phyloP scores from a whole-genome alignment of 2,888 invertebrate species.

The Amphipyra tragopoginis region DNA sequence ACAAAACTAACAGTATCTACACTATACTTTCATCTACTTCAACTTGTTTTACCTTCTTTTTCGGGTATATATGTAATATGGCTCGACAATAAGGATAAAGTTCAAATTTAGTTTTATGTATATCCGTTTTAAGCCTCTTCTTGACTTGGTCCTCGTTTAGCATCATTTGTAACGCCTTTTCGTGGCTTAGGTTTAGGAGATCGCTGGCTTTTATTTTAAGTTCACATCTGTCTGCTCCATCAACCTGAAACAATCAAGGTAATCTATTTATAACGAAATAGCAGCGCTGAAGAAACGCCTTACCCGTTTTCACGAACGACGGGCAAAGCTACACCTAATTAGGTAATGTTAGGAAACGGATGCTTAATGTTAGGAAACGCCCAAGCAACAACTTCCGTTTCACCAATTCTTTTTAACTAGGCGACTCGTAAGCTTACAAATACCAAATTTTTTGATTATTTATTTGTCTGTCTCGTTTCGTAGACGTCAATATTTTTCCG shows the following conservation, averaged over 20 bases:
- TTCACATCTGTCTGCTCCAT: conserved; percentile 82
- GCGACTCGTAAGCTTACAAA: too few species aligned
- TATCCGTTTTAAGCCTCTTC: conserved; percentile 73
- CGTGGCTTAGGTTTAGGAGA: conserved; percentile 71
- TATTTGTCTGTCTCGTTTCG: too few species aligned
- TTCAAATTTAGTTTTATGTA: conserved; percentile 77
- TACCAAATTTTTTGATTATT: too few species aligned
- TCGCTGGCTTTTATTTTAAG: conserved; percentile 79
- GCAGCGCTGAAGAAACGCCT: too few species aligned
- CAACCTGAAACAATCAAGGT: conserved; percentile 72
- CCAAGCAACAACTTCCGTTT: too few species aligned
- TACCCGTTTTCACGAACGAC: too few species aligned
- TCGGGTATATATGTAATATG: conserved; percentile 80
- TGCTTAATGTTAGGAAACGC: too few species aligned
- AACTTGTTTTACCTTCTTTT: conserved; percentile 61
- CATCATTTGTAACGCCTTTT: conserved; percentile 79
- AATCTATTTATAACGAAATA: too few species aligned
- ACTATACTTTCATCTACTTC: conserved; percentile 33
- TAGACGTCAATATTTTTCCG: too few species aligned
- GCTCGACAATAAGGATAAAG: conserved; percentile 83
- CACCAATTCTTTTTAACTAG: too few species aligned
- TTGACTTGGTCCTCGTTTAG: conserved; percentile 74
- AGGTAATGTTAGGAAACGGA: too few species aligned
- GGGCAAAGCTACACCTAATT: too few species aligned
- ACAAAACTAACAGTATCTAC: not conserved